These are phyloP conservation scores for Zaprionus ghesquierei DNA, from an alignment of 1,140 invertebrate species.

Conservation along the genomic window DNA sequence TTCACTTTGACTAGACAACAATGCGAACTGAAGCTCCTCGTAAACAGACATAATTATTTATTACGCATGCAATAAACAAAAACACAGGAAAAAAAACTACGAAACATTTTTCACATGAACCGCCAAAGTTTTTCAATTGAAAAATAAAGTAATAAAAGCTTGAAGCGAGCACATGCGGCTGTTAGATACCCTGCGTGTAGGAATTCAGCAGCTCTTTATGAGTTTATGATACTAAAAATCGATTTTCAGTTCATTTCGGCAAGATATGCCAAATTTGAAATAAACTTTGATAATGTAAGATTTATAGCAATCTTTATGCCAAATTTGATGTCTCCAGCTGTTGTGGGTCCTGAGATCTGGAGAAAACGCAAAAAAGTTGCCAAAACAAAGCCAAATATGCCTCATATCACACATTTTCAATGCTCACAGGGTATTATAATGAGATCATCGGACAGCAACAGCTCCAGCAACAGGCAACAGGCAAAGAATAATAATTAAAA, in stretches of 20 bases:
- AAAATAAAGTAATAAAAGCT: conserved; percentile 20
- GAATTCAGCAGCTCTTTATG: neutral
- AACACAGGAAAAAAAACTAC: conserved; percentile 58
- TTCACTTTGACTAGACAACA: conserved; percentile 20
- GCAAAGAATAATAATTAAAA: conserved; percentile 75
- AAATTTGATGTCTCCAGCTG: neutral
- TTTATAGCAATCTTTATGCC: no score
- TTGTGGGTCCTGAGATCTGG: neutral
- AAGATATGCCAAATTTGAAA: no score
- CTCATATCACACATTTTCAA: neutral
- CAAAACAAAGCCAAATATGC: neutral
- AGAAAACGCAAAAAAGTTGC: no score
- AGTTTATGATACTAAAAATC: no score
- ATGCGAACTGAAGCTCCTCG: neutral
- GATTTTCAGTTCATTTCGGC: no score
- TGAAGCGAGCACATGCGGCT: neutral
- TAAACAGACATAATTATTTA: conserved; percentile 56
- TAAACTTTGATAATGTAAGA: no score
- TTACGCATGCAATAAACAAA: conserved; percentile 77
- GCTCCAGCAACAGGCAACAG: conserved; percentile 10
- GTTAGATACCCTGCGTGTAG: neutral
- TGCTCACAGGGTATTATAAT: conserved; percentile 19
- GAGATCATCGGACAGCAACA: conserved; percentile 60
- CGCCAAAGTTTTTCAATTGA: conserved; percentile 65
- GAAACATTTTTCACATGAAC: conserved; percentile 52